Conservation (phyloP, 2,797 vertebrate species). For the Eleutherodactylus coqui region DNA sequence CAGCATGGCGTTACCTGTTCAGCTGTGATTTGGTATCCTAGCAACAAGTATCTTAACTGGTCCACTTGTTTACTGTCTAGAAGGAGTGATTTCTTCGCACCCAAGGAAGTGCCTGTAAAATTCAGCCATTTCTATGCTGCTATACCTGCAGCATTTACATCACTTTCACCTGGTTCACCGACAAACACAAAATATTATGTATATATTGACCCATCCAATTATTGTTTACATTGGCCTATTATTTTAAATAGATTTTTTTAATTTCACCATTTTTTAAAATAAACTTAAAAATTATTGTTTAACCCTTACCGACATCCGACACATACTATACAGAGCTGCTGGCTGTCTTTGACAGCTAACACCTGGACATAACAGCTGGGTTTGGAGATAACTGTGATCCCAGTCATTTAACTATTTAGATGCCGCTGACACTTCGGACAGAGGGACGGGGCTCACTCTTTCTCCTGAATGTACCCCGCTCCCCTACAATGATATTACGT, state of each 20-base stretch:
- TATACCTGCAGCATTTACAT: background rate
- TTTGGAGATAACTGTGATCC: too few species aligned
- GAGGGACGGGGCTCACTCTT: too few species aligned
- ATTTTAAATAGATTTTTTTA: background rate
- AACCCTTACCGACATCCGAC: too few species aligned
- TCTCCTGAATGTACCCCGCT: too few species aligned
- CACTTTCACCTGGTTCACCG: background rate
- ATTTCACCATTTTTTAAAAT: background rate
- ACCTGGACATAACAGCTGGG: too few species aligned
- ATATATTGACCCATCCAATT: too few species aligned
- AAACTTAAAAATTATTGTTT: too few species aligned
- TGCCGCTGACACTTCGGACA: too few species aligned
- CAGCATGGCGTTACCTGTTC: background rate
- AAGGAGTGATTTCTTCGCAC: conserved; percentile 1
- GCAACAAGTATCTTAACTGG: background rate
- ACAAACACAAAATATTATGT: background rate
- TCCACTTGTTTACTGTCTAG: conserved; percentile 2
- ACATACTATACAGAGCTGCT: too few species aligned
- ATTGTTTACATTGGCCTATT: background rate
- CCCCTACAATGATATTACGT: too few species aligned
- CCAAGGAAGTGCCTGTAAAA: background rate
- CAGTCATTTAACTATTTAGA: too few species aligned
- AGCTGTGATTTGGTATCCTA: conserved; percentile 4
- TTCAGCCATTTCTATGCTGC: background rate
- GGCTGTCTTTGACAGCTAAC: too few species aligned